These are phyloP conservation scores for Lates japonicus DNA, from an alignment of 2,797 vertebrate species.

Conservation along the genomic window DNA sequence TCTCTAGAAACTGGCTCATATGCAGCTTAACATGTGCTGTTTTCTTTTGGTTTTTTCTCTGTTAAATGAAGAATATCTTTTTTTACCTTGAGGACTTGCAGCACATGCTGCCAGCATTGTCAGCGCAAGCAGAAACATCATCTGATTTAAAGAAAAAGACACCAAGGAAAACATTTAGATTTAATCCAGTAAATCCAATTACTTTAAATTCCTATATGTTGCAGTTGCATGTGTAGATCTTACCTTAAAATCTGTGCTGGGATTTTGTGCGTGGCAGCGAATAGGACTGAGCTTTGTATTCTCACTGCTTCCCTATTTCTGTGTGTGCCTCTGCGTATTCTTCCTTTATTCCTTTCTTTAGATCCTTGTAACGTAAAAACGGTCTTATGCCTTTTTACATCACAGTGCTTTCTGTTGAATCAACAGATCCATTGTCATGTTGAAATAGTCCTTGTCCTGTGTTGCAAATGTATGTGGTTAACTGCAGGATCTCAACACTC, in stretches of 20 bases:
- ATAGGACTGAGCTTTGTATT: not conserved
- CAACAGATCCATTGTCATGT: not conserved
- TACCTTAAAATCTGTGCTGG: slow-evolving; percentile 44
- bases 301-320: slow-evolving; percentile 43
- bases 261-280: not conserved
- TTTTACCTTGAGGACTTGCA: slow-evolving; percentile 61
- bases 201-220: not conserved
- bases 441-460: not conserved
- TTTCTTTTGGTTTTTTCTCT: not conserved
- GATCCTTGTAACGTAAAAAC: not conserved
- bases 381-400: not conserved
- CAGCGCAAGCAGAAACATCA: slow-evolving; percentile 52
- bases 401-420: not conserved
- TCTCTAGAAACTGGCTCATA: not conserved
- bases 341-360: slow-evolving; percentile 39
- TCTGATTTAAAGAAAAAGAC: slow-evolving; percentile 56
- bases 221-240: not conserved
- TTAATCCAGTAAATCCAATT: not conserved
- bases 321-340: not conserved
- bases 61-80: not conserved
- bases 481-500: too few species aligned
- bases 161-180: not conserved
- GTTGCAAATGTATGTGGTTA: not conserved
- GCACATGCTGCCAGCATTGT: slow-evolving; percentile 51
- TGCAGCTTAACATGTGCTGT: not conserved